Percentiles rank a stretch among this genome's conserved stretches.
Conservation (phyloP, 2,797 vertebrate species). For the Botia kubotai region DNA sequence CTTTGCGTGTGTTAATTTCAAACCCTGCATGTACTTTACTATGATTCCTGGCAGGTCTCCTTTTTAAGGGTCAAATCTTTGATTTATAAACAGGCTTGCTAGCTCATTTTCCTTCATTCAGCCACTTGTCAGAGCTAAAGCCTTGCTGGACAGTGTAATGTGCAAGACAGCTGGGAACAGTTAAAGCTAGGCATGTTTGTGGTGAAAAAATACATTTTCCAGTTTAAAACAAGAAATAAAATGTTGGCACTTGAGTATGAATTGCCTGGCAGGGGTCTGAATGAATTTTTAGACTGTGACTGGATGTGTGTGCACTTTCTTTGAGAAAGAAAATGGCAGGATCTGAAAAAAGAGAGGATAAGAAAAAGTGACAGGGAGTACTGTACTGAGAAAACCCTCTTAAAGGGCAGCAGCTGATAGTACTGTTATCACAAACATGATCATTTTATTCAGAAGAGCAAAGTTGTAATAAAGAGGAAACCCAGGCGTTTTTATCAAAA, state of each 20-base stretch:
- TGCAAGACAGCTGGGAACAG: conserved; percentile 61
- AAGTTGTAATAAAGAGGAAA: not conserved
- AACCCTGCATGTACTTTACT: conserved; percentile 33
- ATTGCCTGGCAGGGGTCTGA: conserved; percentile 4
- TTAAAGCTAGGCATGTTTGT: conserved; percentile 62
- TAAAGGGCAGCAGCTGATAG: not conserved
- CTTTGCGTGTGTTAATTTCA: conserved; percentile 4
- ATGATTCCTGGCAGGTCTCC: conserved; percentile 46
- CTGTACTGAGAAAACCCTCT: not conserved
- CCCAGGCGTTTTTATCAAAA: not conserved
- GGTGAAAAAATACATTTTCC: conserved; percentile 64
- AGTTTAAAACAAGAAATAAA: conserved; percentile 59
- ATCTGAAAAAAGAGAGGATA: not conserved
- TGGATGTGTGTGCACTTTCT: not conserved
- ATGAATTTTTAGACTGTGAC: not conserved
- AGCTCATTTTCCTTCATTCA: conserved; percentile 57
- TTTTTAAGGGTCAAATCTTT: conserved; percentile 65
- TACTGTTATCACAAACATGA: not conserved
- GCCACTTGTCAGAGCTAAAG: conserved; percentile 56
- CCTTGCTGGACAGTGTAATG: conserved; percentile 38
- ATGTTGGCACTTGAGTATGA: conserved; percentile 36
- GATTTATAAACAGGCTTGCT: conserved; percentile 59
- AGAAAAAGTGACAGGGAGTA: not conserved
- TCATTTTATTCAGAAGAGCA: not conserved
- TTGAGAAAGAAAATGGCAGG: not conserved